A percentile compares a stretch with the other conserved stretches of the same genome.
Conservation (phyloP, 2,888 invertebrate species). For the Dasypolia templi region DNA sequence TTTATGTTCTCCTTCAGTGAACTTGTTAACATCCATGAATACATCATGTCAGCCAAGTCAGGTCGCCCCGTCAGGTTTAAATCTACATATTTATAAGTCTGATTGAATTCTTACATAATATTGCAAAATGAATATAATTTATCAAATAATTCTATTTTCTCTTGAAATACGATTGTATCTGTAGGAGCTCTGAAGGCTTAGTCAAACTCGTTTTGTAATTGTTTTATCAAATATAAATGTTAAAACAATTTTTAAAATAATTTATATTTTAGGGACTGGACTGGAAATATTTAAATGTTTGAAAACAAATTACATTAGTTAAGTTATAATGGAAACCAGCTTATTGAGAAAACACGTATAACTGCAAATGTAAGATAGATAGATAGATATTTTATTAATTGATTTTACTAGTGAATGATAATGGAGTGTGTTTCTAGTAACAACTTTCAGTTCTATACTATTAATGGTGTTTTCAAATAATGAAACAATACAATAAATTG, state of each 20-base stretch:
- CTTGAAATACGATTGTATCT: slow-evolving; percentile 8
- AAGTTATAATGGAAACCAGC: slow-evolving; percentile 1
- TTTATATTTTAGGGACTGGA: background rate
- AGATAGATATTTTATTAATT: background rate
- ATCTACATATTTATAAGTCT: slow-evolving; percentile 55
- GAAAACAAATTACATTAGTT: background rate
- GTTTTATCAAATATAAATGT: slow-evolving; percentile 7
- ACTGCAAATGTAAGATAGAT: background rate
- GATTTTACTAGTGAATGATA: background rate
- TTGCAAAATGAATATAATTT: slow-evolving; percentile 28
- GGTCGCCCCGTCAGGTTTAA: background rate
- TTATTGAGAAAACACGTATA: background rate
- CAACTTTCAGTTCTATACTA: background rate
- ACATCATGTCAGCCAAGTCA: background rate
- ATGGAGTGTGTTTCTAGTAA: background rate
- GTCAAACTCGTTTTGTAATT: slow-evolving; percentile 10
- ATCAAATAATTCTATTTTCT: slow-evolving; percentile 38
- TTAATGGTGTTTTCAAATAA: background rate
- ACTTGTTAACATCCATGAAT: slow-evolving; percentile 32
- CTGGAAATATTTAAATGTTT: background rate
- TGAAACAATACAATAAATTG: background rate
- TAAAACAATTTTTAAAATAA: background rate
- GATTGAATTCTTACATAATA: slow-evolving; percentile 14
- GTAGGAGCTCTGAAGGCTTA: slow-evolving; percentile 4
- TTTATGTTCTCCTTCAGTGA: background rate